Evolutionary conservation across 2,797 vertebrate species (phyloP).

Genomic region (Anomalospiza imberbis): DNA sequence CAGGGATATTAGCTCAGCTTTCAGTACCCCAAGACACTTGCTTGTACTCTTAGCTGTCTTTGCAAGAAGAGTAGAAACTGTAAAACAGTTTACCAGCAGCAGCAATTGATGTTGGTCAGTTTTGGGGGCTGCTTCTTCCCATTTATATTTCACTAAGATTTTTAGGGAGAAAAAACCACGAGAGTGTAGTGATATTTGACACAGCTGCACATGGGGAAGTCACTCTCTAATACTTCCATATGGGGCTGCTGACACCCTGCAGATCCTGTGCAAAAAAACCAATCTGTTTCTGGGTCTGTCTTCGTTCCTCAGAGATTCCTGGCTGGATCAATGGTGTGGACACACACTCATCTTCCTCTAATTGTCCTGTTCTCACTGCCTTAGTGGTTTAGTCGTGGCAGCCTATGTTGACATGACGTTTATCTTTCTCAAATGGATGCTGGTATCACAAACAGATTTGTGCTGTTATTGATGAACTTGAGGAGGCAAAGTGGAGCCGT

Average conservation of each 20-base stretch:
- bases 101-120: background rate
- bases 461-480: background rate
- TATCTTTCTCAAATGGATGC: background rate
- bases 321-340: constrained; percentile 5
- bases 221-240: background rate
- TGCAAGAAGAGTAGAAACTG: background rate
- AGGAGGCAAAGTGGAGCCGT: background rate
- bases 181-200: background rate
- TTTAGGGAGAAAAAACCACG: fast-evolving
- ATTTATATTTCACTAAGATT: background rate
- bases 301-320: background rate
- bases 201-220: background rate
- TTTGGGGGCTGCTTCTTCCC: background rate
- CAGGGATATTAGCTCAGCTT: constrained; percentile 34
- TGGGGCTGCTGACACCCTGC: constrained; percentile 19
- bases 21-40: background rate
- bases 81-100: background rate
- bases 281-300: background rate
- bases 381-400: background rate
- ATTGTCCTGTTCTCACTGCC: background rate
- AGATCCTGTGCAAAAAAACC: background rate
- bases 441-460: constrained; percentile 8
- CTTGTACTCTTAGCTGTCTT: background rate
- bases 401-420: constrained; percentile 7
- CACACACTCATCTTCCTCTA: background rate